phyloP scores from a whole-genome alignment of 2,113 vertebrate genomes.

The Plestiodon gilberti region DNA sequence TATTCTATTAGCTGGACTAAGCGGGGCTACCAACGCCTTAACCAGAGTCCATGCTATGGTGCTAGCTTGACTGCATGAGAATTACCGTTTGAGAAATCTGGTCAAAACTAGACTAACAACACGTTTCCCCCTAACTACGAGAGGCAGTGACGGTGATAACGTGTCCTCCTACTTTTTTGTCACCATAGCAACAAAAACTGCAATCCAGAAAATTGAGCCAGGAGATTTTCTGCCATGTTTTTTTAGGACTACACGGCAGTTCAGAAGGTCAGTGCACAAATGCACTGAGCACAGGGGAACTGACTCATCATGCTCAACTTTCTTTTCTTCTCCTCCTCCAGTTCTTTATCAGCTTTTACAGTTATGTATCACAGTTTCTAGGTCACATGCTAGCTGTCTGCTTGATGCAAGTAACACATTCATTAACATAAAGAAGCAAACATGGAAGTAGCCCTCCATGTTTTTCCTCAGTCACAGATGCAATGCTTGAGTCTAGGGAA shows the following conservation, averaged over 20 bases:
- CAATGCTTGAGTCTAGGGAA: neutral
- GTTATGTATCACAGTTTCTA: neutral
- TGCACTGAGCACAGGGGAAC: neutral
- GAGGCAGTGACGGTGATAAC: slow-evolving; percentile 17
- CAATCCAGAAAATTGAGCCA: neutral
- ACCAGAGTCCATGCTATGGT: neutral
- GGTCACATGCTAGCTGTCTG: slow-evolving; percentile 27
- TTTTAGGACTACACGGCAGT: neutral
- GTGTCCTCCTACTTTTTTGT: neutral
- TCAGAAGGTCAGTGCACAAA: slow-evolving; percentile 19
- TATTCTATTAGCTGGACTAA: neutral
- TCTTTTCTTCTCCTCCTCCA: neutral
- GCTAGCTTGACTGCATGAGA: neutral
- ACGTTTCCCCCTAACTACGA: slow-evolving; percentile 19
- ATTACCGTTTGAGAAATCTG: neutral
- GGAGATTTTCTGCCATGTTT: slow-evolving; percentile 16
- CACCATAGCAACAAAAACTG: slow-evolving; percentile 49
- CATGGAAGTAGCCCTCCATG: neutral
- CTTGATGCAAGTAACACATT: neutral
- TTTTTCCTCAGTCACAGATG: neutral
- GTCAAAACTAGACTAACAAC: slow-evolving; percentile 26
- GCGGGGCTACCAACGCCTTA: neutral
- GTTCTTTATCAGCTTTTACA: neutral
- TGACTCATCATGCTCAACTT: slow-evolving; percentile 23
- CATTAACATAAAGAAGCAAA: neutral